A percentile compares a stretch with the other conserved stretches of the same genome.
phyloP scores from a whole-genome alignment of 2,113 vertebrate species.

The Dryoscopus gambensis region DNA sequence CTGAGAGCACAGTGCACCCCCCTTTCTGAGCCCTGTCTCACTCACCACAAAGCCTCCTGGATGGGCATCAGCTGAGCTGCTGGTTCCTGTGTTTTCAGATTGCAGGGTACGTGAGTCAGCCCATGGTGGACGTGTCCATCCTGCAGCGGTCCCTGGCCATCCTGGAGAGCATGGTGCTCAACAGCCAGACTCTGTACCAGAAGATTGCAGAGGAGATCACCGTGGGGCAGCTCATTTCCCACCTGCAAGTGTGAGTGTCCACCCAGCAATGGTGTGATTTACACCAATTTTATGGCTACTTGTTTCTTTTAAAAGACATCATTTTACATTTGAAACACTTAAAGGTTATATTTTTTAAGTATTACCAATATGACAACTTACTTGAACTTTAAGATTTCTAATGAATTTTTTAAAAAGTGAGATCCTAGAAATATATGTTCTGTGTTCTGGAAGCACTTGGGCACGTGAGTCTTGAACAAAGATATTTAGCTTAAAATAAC shows the following conservation, averaged over 20 bases:
- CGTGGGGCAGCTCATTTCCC: conserved; percentile 95
- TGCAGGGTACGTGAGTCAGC: conserved; percentile 94
- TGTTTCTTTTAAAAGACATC: neutral
- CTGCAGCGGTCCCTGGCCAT: conserved; percentile 96
- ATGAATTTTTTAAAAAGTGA: neutral
- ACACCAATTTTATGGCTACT: neutral
- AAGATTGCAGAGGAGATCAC: conserved; percentile 96
- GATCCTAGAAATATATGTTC: neutral
- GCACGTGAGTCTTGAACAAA: neutral
- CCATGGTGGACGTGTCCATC: conserved; percentile 95
- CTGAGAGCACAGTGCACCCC: neutral
- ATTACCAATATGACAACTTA: neutral
- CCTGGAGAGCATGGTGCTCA: conserved; percentile 97
- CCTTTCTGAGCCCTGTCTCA: neutral
- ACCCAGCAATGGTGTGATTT: neutral
- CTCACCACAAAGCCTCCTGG: neutral
- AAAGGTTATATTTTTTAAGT: neutral
- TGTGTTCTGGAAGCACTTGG: neutral
- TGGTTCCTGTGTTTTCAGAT: conserved; percentile 74
- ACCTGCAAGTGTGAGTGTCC: conserved; percentile 96
- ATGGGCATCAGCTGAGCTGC: neutral
- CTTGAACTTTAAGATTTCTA: neutral
- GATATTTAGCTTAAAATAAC: neutral
- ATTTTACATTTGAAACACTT: neutral
- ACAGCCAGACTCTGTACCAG: conserved; percentile 96